Conservation (phyloP, 2,888 invertebrate genomes). For the Melinaea menophilus region DNA sequence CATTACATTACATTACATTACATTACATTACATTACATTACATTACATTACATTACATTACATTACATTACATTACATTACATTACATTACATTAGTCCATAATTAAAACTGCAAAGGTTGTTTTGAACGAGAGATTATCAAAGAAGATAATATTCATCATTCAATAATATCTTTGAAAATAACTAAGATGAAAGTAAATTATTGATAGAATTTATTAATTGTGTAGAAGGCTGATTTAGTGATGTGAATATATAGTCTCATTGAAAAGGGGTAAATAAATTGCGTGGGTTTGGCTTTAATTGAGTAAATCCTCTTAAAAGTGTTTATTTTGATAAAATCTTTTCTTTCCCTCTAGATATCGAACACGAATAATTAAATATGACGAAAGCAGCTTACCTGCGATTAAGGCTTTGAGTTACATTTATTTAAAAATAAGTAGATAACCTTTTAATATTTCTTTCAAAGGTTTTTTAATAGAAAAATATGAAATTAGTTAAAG, state of each 20-base stretch:
- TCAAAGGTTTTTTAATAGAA: too few species aligned
- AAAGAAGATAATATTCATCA: too few species aligned
- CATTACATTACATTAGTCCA: too few species aligned
- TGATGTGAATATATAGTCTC: neutral
- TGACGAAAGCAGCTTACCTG: conserved; percentile 51
- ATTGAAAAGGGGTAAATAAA: conserved; percentile 2
- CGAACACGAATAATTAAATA: conserved; percentile 53
- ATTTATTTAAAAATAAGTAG: neutral
- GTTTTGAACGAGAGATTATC: too few species aligned
- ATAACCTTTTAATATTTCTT: neutral
- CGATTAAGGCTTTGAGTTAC: conserved; percentile 15
- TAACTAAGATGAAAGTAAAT: neutral
- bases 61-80: too few species aligned
- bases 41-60: too few species aligned
- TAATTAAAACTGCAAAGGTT: too few species aligned
- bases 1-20: too few species aligned
- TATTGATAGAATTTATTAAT: neutral
- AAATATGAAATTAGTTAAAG: too few species aligned
- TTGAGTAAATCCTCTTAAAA: conserved; percentile 67
- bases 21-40: too few species aligned
- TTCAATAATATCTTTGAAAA: too few species aligned
- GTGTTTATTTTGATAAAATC: conserved; percentile 55
- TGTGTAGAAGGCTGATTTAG: neutral
- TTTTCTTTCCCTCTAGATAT: conserved; percentile 47
- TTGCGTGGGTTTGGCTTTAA: conserved; percentile 43